phyloP scores from a whole-genome alignment of 2,797 vertebrate species.

The Podarcis lilfordi region DNA sequence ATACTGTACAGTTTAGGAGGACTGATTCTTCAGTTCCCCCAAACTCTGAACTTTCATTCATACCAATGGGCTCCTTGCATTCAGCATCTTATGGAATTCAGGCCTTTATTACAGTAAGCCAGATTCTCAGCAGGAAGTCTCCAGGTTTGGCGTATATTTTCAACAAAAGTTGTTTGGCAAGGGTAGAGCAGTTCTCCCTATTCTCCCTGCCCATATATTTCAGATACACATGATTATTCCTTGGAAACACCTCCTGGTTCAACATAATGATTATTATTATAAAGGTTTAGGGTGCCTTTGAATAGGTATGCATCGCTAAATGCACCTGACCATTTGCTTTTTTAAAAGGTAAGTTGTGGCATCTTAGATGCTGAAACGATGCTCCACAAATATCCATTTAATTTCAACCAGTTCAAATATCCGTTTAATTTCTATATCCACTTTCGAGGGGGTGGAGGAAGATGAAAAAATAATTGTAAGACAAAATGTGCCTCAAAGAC shows the following conservation, averaged over 20 bases:
- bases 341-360: neutral
- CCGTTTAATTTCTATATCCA: neutral
- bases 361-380: neutral
- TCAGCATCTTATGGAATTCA: neutral
- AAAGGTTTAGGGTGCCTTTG: neutral
- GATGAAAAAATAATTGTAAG: neutral
- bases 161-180: neutral
- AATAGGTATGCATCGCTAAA: neutral
- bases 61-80: neutral
- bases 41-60: neutral
- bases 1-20: neutral
- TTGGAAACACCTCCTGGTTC: neutral
- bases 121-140: neutral
- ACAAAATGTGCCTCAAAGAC: neutral
- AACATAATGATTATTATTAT: neutral
- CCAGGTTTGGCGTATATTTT: neutral
- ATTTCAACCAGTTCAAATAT: neutral
- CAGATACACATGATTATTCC: neutral
- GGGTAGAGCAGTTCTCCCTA: neutral
- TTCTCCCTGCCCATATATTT: neutral
- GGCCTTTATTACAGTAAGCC: conserved; percentile 16
- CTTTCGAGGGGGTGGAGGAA: neutral
- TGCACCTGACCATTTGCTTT: neutral
- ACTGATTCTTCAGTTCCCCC: neutral
- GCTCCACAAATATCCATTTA: neutral